Evolutionary conservation across 1,140 invertebrate genomes (phyloP).

Genomic region (Homarus americanus): DNA sequence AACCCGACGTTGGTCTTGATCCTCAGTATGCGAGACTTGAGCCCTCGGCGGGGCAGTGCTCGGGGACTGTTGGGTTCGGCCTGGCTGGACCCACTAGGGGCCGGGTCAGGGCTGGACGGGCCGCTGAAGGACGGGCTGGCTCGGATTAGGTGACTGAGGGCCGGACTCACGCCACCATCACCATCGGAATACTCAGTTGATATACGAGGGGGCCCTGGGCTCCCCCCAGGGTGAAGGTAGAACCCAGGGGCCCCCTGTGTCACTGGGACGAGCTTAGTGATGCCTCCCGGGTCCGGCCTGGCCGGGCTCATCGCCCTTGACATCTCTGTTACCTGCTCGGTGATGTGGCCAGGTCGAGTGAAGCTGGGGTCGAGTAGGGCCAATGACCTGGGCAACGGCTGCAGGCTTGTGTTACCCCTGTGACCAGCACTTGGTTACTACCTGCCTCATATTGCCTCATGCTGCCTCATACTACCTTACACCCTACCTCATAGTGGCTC

Average conservation of each 20-base stretch:
- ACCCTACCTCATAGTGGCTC: neutral
- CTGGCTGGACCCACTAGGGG: neutral
- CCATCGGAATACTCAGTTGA: neutral
- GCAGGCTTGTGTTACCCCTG: slow-evolving; percentile 1
- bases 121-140: slow-evolving; percentile 46
- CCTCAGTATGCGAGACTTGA: slow-evolving; percentile 92
- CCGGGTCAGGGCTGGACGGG: slow-evolving; percentile 15
- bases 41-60: slow-evolving; percentile 85
- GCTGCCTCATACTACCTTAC: neutral
- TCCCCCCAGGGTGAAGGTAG: neutral
- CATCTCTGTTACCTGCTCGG: slow-evolving; percentile 16
- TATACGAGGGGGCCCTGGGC: neutral
- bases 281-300: slow-evolving; percentile 1
- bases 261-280: neutral
- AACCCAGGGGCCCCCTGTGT: neutral
- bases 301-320: neutral
- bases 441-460: neutral
- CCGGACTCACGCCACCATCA: slow-evolving; percentile 43
- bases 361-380: slow-evolving; percentile 29
- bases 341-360: slow-evolving; percentile 7
- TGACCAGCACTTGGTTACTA: slow-evolving; percentile 5
- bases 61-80: slow-evolving; percentile 82
- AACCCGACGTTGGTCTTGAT: slow-evolving; percentile 93
- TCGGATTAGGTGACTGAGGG: slow-evolving; percentile 34
- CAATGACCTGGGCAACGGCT: neutral